Base-by-base conservation (phyloP, 2,113 vertebrate genomes). In the Brevimyrus niger region DNA sequence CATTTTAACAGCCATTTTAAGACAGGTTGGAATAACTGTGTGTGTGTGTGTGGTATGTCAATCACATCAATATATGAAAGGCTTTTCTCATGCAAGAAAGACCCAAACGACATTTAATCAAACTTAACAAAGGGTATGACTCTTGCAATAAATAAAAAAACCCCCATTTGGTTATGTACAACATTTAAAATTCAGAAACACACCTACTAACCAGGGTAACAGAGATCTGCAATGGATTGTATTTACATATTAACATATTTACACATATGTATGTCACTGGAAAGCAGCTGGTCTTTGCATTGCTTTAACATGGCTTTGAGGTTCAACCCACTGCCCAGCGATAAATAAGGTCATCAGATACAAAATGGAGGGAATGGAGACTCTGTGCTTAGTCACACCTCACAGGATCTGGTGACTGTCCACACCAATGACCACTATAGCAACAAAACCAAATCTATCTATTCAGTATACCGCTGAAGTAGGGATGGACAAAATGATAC, bases 131-230 rank as follows among this genome's bases (percentile, higher is more conserved):
- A 44, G 76, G 23, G n/a, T 65, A 9, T 23, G 69, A 87, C 50
- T 92, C 94, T 46, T 86, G 91, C 88, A 95, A 95, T 95, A 96
- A 96, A 96, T 96, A 96, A 85, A 85, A 94, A 90, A 65, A 46
- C 3, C 8, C 1, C n/a, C 86, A 92, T 94, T 94, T 94, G 90
- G 93, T 94, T 94, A 91, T 94, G 69, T 94, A 95, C 93, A 95
- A 50, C 86, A 92, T 86, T 91, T 73, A 38, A 88, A 7, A 53
- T 92, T 92, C 58, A 80, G 86, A 91, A 91, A 91, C 92, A 89
- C 90, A 92, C 89, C 93, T 88, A 90, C 21, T 87, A 31, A 80
- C 88, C 87, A 93, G 85, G 88, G 1, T 51, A 46, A 91, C 85
- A 87, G 87, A 82, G 42, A 89, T 86, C 80, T 90, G 87, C n/a